Base-by-base conservation (phyloP, 2,888 invertebrate genomes). In the Rhagium mordax region DNA sequence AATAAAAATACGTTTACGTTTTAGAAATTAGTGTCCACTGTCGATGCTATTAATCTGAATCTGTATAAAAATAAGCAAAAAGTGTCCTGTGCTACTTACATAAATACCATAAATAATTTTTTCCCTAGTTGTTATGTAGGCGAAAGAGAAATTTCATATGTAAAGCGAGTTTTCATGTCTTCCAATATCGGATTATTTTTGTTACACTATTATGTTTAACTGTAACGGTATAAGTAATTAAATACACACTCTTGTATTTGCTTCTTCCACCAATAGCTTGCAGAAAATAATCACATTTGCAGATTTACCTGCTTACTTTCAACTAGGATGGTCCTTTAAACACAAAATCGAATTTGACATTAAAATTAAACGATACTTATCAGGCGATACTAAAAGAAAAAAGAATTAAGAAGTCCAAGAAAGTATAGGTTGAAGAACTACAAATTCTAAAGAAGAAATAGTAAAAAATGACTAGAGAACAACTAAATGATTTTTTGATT, bases 61-160 rank as follows among this genome's bases (percentile, higher is more conserved):
- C 33, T 10, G 0, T 7, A 55, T 20, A 55, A 49, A 59, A 29
- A 33, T 29, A 33, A 41, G 41, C n/a, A 59, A 59, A 57, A 59
- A 59, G 18, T 53, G 18, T 18, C 24, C 47, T 53, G 65, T 65
- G 29, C 65, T 33, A 65, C 65, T 65, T 65, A 24, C 65, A 65
- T 29, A 53, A 65, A 65, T 65, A 65, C 65, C 65, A 20, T 51
- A 24, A 27, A 29, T 13, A 15, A 33, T 65, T 65, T 65, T 65
- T 65, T 7, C 21, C n/a, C 18, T 47, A 2, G 7, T 13, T 7
- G 6, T 29, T 18, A 65, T 20, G 53, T 53, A 65, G 29, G 65
- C 65, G 65, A 65, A 16, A 62, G 55, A 59, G 13, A 24, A 51
- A 49, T 64, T 49, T 27, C 16, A 13, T 49, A 51, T 49, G 49